Conservation (phyloP, 2,797 vertebrate species). For the Calcarius lapponicus region DNA sequence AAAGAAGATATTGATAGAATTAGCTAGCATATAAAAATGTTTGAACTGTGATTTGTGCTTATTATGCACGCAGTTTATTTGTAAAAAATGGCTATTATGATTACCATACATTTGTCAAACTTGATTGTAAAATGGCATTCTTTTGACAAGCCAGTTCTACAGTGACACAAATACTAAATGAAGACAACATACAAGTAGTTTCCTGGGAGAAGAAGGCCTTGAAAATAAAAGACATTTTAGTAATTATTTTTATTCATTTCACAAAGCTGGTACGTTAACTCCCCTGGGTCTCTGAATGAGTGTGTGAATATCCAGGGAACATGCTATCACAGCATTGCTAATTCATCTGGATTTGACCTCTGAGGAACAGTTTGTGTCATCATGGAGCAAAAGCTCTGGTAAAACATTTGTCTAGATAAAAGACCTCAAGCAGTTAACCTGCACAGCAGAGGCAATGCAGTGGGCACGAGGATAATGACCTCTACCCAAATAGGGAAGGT, state of each 20-base stretch:
- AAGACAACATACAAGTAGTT: background rate
- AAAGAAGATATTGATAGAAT: background rate
- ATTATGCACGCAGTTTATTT: background rate
- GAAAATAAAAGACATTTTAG: background rate
- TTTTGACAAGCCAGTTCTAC: background rate
- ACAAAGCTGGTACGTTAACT: constrained; percentile 13
- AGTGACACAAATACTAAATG: background rate
- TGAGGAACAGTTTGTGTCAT: constrained; percentile 68
- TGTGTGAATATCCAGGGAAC: constrained; percentile 38
- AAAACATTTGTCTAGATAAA: constrained; percentile 80
- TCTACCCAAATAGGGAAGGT: constrained; percentile 79
- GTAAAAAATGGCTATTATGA: background rate
- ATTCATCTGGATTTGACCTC: constrained; percentile 67
- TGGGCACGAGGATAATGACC: constrained; percentile 77
- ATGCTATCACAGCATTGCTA: constrained; percentile 49
- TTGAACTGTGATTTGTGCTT: background rate
- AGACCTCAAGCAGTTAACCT: constrained; percentile 82
- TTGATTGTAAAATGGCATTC: background rate
- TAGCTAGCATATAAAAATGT: background rate
- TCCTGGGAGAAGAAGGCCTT: background rate
- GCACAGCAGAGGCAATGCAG: constrained; percentile 73
- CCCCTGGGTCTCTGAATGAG: background rate
- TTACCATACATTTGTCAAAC: background rate
- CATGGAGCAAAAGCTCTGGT: constrained; percentile 59
- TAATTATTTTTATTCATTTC: constrained; percentile 46